Base-by-base conservation (phyloP, 2,797 vertebrate genomes). In the Halcyon smyrnensis region DNA sequence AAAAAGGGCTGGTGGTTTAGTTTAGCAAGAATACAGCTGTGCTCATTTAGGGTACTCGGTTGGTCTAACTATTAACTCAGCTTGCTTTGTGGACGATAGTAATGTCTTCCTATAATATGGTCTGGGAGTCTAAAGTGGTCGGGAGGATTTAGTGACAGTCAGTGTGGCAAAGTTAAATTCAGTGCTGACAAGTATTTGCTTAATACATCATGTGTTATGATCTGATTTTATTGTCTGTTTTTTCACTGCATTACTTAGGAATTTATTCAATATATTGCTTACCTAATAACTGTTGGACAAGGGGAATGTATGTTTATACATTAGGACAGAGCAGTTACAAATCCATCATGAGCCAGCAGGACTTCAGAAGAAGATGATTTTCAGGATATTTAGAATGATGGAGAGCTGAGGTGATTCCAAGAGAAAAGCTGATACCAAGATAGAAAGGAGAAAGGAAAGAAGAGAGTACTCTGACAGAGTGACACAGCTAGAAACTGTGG, bases 51-150 rank as follows among this genome's bases (percentile, higher is more conserved):
- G 54, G 57, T 69, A 78, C 8, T 15, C n/a, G 32, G 9, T 25
- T 94, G 50, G 30, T 94, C 50, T 91, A 69, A 50, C 86, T 94
- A 94, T 94, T 75, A 34, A 39, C 54, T 88, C 32, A 20, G 3
- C 15, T 88, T 64, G 85, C 62, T 90, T 71, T 88, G 41, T 71
- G 68, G 11, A 80, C 79, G 39, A 74, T 69, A 7, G 0, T 91
- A 68, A 50, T 68, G 45, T 74, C 78, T 91, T 92, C 34, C 32
- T 89, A 45, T 89, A 41, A 75, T 91, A 53, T 6, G 39, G 21
- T 91, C 32, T 87, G 57, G n/a, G 64, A 89, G 8, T 57, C 75
- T 90, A 13, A 94, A 68, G 36, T 65, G 30, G 9, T 82, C 39
- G 60, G 39, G 48, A 68, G 46, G 48, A 83, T 87, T 84, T 85